These are phyloP conservation scores for Tetranychus truncatus DNA, from an alignment of 2,888 invertebrate species.

Conservation along the genomic window DNA sequence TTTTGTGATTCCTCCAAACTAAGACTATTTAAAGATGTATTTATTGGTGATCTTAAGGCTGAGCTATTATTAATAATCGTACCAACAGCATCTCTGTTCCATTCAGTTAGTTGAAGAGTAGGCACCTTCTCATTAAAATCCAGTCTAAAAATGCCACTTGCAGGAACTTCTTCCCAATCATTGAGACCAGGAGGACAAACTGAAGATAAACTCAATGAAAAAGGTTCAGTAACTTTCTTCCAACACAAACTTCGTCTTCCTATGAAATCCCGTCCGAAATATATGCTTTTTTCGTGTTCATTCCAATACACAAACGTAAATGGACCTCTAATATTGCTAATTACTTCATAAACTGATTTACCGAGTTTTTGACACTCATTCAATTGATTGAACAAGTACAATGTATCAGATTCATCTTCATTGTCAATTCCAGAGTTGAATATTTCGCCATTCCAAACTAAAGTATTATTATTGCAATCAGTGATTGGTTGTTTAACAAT, in stretches of 20 bases:
- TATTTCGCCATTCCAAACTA: constrained; percentile 78
- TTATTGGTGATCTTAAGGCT: constrained; percentile 10
- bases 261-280: constrained; percentile 65
- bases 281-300: constrained; percentile 37
- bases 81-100: constrained; percentile 13
- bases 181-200: constrained; percentile 13
- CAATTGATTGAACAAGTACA: constrained; percentile 29
- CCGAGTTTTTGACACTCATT: constrained; percentile 22
- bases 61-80: background rate
- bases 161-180: constrained; percentile 32
- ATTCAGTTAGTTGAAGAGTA: constrained; percentile 11
- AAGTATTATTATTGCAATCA: constrained; percentile 42
- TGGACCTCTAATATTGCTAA: constrained; percentile 54
- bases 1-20: background rate
- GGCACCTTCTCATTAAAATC: constrained; percentile 25
- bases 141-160: constrained; percentile 34
- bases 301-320: constrained; percentile 60
- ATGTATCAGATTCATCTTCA: constrained; percentile 30
- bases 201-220: constrained; percentile 8
- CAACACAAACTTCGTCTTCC: constrained; percentile 65
- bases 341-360: constrained; percentile 33
- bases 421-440: constrained; percentile 36
- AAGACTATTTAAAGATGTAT: constrained; percentile 11
- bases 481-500: constrained; percentile 49
- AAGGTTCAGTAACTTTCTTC: constrained; percentile 29